phyloP scores from a whole-genome alignment of 2,888 invertebrate species.

The Schrankia costaestrigalis region DNA sequence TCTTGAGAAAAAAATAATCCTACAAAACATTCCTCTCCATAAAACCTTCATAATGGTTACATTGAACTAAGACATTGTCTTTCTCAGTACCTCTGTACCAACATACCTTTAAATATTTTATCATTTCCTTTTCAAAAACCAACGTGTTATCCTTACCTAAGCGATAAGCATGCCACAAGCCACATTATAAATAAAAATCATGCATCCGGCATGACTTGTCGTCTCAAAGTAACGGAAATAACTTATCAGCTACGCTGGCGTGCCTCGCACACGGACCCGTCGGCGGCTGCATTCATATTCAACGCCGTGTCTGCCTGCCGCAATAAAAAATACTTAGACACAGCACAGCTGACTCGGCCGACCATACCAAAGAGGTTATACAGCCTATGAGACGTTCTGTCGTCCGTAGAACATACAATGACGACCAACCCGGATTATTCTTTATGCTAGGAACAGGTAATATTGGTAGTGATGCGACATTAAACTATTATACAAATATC shows the following conservation, averaged over 20 bases:
- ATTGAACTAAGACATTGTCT: too few species aligned
- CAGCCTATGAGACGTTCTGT: constrained; percentile 60
- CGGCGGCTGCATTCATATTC: constrained; percentile 40
- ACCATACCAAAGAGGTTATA: constrained; percentile 49
- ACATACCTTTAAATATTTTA: too few species aligned
- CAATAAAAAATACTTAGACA: constrained; percentile 42
- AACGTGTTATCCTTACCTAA: constrained; percentile 9
- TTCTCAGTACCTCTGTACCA: too few species aligned
- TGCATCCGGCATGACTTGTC: constrained; percentile 40
- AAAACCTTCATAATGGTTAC: too few species aligned
- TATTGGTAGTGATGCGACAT: constrained; percentile 51
- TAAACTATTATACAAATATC: constrained; percentile 21
- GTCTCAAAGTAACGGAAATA: constrained; percentile 67
- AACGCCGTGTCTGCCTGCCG: constrained; percentile 26
- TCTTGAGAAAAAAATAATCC: not conserved
- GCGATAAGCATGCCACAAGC: constrained; percentile 13
- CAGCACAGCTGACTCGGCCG: constrained; percentile 47
- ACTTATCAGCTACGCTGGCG: constrained; percentile 64
- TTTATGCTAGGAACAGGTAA: constrained; percentile 71
- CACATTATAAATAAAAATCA: constrained; percentile 30
- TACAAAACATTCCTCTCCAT: not conserved
- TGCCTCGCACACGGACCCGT: constrained; percentile 30
- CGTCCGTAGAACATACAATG: constrained; percentile 62
- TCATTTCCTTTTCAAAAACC: constrained; percentile 1
- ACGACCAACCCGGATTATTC: constrained; percentile 67